phyloP scores from a whole-genome alignment of 37 sponge, comb jelly and placozoan species.

The Chondrilla cf. caribensis region DNA sequence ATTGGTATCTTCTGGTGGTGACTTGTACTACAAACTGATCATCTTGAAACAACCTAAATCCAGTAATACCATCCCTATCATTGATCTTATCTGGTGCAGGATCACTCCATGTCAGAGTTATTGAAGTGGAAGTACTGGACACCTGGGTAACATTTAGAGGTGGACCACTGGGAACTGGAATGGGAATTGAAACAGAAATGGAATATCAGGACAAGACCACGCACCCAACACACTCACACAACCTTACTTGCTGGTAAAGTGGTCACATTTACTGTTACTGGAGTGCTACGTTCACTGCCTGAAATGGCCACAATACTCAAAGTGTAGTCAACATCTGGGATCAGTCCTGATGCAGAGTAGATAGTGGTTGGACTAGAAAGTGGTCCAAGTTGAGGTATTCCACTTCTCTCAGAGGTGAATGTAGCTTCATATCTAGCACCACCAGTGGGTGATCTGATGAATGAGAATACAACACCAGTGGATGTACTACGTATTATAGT shows the following conservation, averaged over 20 bases:
- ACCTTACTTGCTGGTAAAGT: background rate
- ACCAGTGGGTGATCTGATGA: background rate
- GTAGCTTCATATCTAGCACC: background rate
- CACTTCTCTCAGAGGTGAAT: background rate
- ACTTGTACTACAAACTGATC: no score
- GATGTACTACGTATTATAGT: no score
- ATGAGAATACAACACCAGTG: background rate
- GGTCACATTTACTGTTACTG: background rate
- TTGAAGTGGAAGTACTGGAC: background rate
- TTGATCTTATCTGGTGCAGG: background rate
- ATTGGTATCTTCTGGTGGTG: background rate
- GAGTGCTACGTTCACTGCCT: background rate
- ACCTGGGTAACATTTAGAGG: background rate
- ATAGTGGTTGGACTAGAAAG: background rate
- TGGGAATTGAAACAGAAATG: no score
- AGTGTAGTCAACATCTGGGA: conserved; percentile 15
- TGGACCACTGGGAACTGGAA: conserved; percentile 28
- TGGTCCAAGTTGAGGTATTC: background rate
- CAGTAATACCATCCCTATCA: conserved; percentile 25
- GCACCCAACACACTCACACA: no score
- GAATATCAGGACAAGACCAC: no score
- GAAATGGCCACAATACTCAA: background rate
- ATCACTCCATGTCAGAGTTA: conserved; percentile 14
- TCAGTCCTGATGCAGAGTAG: background rate
- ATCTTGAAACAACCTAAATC: background rate